Percentiles rank a stretch among this genome's conserved stretches.
Conservation (phyloP, 2,888 invertebrate genomes). For the Panorpa germanica region DNA sequence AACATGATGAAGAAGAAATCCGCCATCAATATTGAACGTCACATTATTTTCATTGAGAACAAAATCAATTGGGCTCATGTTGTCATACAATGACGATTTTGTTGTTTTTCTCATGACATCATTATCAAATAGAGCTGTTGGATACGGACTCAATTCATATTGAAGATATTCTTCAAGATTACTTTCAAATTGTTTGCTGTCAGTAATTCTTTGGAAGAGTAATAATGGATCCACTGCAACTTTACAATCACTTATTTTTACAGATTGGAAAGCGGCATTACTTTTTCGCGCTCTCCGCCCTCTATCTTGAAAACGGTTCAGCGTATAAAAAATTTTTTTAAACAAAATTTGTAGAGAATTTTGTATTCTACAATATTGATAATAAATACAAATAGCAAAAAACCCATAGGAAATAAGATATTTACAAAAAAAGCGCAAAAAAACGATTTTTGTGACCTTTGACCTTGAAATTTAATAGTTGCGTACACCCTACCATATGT, state of each 20-base stretch:
- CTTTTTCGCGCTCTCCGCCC: no score
- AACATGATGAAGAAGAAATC: slow-evolving; percentile 13
- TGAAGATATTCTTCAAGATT: slow-evolving; percentile 9
- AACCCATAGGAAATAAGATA: no score
- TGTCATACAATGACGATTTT: slow-evolving; percentile 10
- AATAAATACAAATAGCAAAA: no score
- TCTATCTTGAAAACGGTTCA: no score
- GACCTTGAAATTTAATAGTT: no score
- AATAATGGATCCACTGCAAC: slow-evolving; percentile 9
- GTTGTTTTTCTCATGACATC: slow-evolving; percentile 13
- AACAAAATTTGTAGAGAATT: no score
- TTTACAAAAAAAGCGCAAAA: no score
- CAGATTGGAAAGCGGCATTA: slow-evolving; percentile 12
- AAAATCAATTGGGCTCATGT: slow-evolving; percentile 1
- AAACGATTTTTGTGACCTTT: no score
- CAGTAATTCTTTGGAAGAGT: slow-evolving; percentile 13
- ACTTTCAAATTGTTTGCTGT: slow-evolving; percentile 13
- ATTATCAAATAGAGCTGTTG: slow-evolving; percentile 12
- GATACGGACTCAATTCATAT: slow-evolving; percentile 13
- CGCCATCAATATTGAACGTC: slow-evolving; percentile 12
- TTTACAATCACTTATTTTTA: slow-evolving; percentile 11
- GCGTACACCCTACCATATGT: no score
- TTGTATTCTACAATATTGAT: no score
- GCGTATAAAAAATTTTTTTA: no score
- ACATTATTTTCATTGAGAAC: slow-evolving; percentile 8